Percentiles rank a stretch among this genome's conserved stretches.
Evolutionary conservation across 2,888 invertebrate genomes (phyloP).

Genomic region (Protodeltote pygarga): DNA sequence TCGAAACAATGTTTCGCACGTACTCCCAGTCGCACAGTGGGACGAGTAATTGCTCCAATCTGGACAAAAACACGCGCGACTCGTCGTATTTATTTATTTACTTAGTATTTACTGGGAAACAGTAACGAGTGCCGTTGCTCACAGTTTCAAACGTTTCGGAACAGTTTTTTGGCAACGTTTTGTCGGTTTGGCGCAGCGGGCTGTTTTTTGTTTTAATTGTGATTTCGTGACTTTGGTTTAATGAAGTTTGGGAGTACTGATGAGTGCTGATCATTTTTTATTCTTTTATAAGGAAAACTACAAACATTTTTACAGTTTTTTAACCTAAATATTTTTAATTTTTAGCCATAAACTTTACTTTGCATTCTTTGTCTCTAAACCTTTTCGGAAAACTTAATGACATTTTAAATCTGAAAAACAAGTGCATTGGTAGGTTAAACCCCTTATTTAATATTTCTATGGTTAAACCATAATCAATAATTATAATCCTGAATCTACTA

Average conservation of each 20-base stretch:
- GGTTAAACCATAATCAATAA: too few species aligned
- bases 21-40: conserved; percentile 41
- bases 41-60: conserved; percentile 81
- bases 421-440: too few species aligned
- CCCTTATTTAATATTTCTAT: too few species aligned
- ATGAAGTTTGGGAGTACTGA: conserved; percentile 21
- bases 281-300: background rate
- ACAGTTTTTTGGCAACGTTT: conserved; percentile 45
- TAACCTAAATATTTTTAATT: too few species aligned
- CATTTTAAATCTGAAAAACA: too few species aligned
- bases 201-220: conserved; percentile 46
- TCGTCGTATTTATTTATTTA: conserved; percentile 84
- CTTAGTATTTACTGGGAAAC: conserved; percentile 80
- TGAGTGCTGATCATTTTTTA: background rate
- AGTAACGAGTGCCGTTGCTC: conserved; percentile 64
- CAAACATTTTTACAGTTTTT: too few species aligned
- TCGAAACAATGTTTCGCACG: conserved; percentile 56
- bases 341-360: too few species aligned
- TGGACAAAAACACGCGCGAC: conserved; percentile 71
- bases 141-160: conserved; percentile 38
- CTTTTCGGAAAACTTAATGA: too few species aligned
- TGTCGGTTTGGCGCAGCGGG: conserved; percentile 30
- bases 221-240: conserved; percentile 42
- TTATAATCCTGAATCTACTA: too few species aligned
- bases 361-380: too few species aligned